Base-by-base conservation (phyloP, 2,797 vertebrate species). In the Gymnothorax reevesii region DNA sequence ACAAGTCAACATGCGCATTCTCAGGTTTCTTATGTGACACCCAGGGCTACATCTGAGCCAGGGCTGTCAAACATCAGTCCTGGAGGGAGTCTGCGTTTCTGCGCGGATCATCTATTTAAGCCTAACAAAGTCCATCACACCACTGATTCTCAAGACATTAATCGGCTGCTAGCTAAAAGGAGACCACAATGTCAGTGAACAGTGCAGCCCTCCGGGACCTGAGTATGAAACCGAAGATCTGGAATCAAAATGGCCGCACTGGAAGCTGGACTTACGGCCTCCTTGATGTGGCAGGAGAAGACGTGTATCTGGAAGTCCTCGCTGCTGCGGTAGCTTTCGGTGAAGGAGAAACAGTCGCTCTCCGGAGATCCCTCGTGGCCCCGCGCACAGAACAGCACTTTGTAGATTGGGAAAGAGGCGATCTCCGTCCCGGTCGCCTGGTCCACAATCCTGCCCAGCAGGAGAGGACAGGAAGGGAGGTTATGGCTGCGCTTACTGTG, bases 271-370 rank as follows among this genome's bases (percentile, higher is more conserved):
- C 98, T 98, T 91, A 99, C 99, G n/a, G 98, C 99, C 91, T 99
- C 98, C 95, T 98, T 97, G 92, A 99, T 98, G 92, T 99, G 97
- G 93, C 99, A 99, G 92, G 97, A 97, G 93, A 99, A 99, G 87
- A 99, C 96, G 10, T 99, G 99, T 89, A 99, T 98, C 93, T 99
- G 98, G 92, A 99, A 99, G 90, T 98, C 98, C 88, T 99, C 99
- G 0, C 97, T 96, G 86, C 97, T 98, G 89, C 96, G 96, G 89
- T 97, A 98, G 92, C 98, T 98, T 90, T 99, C 98, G 0, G 98
- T 99, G 92, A 99, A 99, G 17, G 96, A 98, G 93, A 99, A 99
- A 90, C 98, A 99, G 91, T 99, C 96, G 10, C 96, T 96, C 92
- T 99, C 98, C 64, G 95, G 77, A 0, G 97, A 97, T 20, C 95